Conservation (phyloP, 2,113 vertebrate species). For the Paradisaea rubra region DNA sequence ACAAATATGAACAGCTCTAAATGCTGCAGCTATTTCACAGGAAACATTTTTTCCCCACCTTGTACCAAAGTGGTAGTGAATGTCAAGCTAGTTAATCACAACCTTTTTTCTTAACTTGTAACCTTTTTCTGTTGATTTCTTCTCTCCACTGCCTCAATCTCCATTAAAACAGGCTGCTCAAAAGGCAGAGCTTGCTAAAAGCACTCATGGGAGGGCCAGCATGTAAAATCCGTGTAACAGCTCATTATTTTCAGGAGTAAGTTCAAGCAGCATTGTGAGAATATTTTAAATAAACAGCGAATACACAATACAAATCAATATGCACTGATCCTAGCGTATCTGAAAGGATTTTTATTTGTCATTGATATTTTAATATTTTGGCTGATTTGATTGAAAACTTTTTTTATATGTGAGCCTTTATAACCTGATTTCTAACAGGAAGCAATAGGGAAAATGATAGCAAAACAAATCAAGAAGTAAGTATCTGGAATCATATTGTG, state of each 20-base stretch:
- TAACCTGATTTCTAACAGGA: background rate
- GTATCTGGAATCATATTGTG: background rate
- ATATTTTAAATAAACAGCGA: background rate
- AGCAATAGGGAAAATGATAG: background rate
- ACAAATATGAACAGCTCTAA: background rate
- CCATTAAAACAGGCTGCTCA: slow-evolving; percentile 36
- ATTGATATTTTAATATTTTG: background rate
- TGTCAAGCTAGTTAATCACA: slow-evolving; percentile 54
- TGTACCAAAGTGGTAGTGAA: slow-evolving; percentile 19
- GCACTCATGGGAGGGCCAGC: slow-evolving; percentile 28
- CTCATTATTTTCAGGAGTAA: slow-evolving; percentile 47
- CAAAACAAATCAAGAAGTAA: background rate
- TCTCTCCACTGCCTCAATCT: slow-evolving; percentile 1
- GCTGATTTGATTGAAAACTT: background rate
- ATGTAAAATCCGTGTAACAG: slow-evolving; percentile 36
- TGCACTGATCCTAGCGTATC: background rate
- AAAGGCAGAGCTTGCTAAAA: slow-evolving; percentile 47
- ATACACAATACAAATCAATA: background rate
- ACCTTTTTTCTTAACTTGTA: slow-evolving; percentile 1
- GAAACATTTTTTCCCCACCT: background rate
- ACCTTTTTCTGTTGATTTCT: slow-evolving; percentile 29
- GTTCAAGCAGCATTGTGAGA: background rate
- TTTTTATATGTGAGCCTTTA: background rate
- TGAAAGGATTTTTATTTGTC: background rate
- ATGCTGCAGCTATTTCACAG: background rate